Evolutionary conservation across 2,113 vertebrate genomes (phyloP).

Genomic region (Orientallactaga bullata): DNA sequence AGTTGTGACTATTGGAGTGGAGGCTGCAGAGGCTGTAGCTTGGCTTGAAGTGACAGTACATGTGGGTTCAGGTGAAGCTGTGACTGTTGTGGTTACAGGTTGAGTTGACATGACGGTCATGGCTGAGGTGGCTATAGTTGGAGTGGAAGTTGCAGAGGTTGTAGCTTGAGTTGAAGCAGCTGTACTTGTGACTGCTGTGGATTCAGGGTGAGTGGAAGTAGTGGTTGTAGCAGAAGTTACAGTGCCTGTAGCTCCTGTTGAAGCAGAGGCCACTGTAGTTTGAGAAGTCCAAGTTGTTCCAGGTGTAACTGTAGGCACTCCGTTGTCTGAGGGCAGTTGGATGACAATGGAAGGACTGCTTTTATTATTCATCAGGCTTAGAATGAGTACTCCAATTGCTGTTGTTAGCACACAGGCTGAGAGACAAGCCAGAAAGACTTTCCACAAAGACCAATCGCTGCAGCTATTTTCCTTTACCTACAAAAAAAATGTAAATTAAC

Average conservation of each 20-base stretch:
- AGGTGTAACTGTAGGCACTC: neutral
- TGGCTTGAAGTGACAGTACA: neutral
- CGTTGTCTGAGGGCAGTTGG: neutral
- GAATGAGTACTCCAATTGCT: conserved; percentile 75
- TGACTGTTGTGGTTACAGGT: neutral
- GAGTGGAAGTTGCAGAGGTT: neutral
- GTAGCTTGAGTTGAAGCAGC: neutral
- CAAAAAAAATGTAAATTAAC: neutral
- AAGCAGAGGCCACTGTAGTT: neutral
- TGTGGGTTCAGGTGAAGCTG: neutral
- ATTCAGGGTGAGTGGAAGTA: neutral
- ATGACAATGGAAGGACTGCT: neutral
- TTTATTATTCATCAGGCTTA: conserved; percentile 73
- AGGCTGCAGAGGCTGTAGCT: neutral
- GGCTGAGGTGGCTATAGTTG: too few relatives aligned
- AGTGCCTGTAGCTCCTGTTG: too few relatives aligned
- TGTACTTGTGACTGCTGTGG: neutral
- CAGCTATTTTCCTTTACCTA: conserved; percentile 58
- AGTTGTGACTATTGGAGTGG: neutral
- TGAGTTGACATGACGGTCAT: neutral
- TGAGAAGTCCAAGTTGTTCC: neutral
- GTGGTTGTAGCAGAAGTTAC: neutral
- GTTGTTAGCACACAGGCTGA: conserved; percentile 84
- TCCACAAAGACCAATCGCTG: conserved; percentile 74
- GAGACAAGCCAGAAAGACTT: conserved; percentile 83